Base-by-base conservation (phyloP, 2,797 vertebrate genomes). In the Cirrhinus mrigala region DNA sequence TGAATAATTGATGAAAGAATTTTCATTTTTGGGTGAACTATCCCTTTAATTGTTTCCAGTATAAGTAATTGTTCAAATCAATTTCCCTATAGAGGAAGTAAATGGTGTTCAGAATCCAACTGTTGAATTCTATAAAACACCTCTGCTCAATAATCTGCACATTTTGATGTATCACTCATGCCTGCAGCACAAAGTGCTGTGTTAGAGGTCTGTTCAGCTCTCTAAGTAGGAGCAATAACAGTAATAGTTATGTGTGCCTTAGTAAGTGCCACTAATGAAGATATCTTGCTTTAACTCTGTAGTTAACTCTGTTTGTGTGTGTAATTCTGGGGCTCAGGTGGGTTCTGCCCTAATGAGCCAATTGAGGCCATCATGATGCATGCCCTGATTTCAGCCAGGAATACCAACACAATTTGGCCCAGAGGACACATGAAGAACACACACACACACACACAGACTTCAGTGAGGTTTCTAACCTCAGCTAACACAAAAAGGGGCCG, bases 381-480 rank as follows among this genome's bases (percentile, higher is more conserved):
- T 90, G 89, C 29, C 85, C 85, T 89, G 85, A 88, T 90, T 90
- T 89, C 75, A 87, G 84, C 76, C 70, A 82, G 82, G 75, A 88
- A 87, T 81, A 88, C 84, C 79, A 88, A 85, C 85, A 83, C 71
- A 88, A 75, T 83, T 86, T 85, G 77, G 64, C 85, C 86, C 77
- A 83, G 85, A 90, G 75, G 71, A 85, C 66, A 69, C 50, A 80
- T 60, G 76, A 79, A 83, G 70, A 82, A 58, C 83, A 73, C 54
- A 71, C 76, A 62, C 66, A 77, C 52, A 66, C 27, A 73, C 44
- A 54, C 58, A 75, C 64, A 66, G 48, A 52, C 70, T 84, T 77
- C 37, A 22, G 16, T 78, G 40, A 69, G 58, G 74, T 14, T 68
- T 44, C 15, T 86, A 86, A 88, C 85, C 79, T 87, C 52, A 52